Percentiles rank a stretch among this genome's conserved stretches.
Evolutionary conservation across 1,140 invertebrate species (phyloP).

Genomic region (Macrobrachium nipponense): DNA sequence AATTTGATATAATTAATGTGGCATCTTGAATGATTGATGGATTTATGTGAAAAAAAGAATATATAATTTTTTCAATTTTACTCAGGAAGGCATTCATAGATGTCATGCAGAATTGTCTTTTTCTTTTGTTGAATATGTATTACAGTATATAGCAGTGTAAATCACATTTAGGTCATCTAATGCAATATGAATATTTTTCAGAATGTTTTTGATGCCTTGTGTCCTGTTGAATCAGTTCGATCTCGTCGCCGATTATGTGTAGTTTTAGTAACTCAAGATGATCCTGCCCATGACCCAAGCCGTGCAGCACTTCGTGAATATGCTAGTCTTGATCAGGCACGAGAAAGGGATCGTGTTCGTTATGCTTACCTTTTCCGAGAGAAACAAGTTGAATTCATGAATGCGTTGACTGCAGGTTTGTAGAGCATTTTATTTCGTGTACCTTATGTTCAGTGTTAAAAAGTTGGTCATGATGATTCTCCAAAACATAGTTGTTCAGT

Average conservation of each 20-base stretch:
- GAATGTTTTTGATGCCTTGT: conserved; percentile 84
- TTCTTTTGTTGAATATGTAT: not conserved
- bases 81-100: too few species aligned
- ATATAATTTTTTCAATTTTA: too few species aligned
- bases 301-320: conserved; percentile 70
- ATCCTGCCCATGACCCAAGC: conserved; percentile 68
- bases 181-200: conserved; percentile 66
- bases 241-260: conserved; percentile 88
- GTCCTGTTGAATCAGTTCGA: conserved; percentile 86
- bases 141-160: too few species aligned
- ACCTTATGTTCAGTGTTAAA: too few species aligned
- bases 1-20: too few species aligned
- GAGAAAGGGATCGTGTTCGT: conserved; percentile 76
- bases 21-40: too few species aligned
- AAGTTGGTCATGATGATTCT: too few species aligned
- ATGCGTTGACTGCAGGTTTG: conserved; percentile 77
- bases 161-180: too few species aligned
- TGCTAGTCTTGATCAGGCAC: conserved; percentile 66
- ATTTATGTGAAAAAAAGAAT: too few species aligned
- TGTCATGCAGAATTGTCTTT: too few species aligned
- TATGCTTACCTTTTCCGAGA: conserved; percentile 85
- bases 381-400: conserved; percentile 83
- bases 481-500: too few species aligned
- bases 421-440: conserved; percentile 30
- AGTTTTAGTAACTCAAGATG: conserved; percentile 83